Evolutionary conservation across 2,888 invertebrate genomes (phyloP).

Genomic region (Pandemis heparana): DNA sequence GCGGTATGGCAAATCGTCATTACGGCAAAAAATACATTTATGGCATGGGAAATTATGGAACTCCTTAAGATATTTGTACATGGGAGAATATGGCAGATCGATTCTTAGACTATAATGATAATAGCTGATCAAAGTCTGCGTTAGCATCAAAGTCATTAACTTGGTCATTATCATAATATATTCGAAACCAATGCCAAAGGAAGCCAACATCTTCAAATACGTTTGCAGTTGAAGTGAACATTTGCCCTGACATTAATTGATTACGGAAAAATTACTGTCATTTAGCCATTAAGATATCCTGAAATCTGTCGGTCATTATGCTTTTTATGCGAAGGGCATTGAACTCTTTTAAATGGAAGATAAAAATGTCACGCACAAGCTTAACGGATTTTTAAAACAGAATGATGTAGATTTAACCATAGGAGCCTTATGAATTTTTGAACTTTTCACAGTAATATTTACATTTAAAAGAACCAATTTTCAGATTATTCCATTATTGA

Average conservation of each 20-base stretch:
- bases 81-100: neutral
- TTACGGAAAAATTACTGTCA: conserved; percentile 21
- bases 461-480: too few species aligned
- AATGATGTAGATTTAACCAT: neutral
- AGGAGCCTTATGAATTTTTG: neutral
- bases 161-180: neutral
- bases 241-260: conserved; percentile 36
- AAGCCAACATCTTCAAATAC: neutral
- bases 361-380: conserved; percentile 14
- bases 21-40: too few species aligned
- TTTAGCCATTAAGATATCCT: conserved; percentile 21
- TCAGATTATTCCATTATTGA: too few species aligned
- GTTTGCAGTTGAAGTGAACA: neutral
- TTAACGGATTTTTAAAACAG: conserved; percentile 8
- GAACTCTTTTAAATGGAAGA: conserved; percentile 19
- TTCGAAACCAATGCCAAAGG: conserved; percentile 28
- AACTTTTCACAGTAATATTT: neutral
- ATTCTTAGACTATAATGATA: neutral
- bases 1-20: too few species aligned
- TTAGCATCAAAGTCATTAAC: neutral
- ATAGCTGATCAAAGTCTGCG: neutral
- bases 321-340: conserved; percentile 19
- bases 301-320: conserved; percentile 30
- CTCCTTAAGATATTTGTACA: neutral
- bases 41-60: too few species aligned